Percentiles rank a stretch among this genome's conserved stretches.
phyloP scores from a whole-genome alignment of 2,797 vertebrate genomes.

The Rhinichthys osculus region DNA sequence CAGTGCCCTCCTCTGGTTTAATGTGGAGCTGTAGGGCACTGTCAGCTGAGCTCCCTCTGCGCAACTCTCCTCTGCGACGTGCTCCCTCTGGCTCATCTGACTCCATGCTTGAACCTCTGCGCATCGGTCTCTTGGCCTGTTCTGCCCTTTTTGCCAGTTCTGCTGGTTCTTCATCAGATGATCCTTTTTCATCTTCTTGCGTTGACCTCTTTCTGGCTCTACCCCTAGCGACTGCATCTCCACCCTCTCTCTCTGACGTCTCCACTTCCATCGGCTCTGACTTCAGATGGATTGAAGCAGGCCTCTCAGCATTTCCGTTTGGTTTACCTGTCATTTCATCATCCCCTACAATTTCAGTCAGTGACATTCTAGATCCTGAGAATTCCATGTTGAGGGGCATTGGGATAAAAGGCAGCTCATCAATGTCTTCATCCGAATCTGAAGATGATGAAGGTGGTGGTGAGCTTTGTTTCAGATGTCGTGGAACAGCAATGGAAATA shows the following conservation, averaged over 20 bases:
- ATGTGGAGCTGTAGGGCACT: conserved; percentile 88
- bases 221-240: conserved; percentile 70
- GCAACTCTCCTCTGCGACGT: conserved; percentile 82
- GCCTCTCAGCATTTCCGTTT: conserved; percentile 70
- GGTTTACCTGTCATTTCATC: conserved; percentile 79
- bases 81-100: conserved; percentile 78
- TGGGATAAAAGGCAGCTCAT: conserved; percentile 93
- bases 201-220: conserved; percentile 74
- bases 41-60: conserved; percentile 92
- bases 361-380: conserved; percentile 90
- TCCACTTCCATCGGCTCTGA: conserved; percentile 72
- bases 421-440: conserved; percentile 94
- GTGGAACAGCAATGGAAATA: conserved; percentile 90
- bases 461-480: conserved; percentile 86
- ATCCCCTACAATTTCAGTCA: conserved; percentile 90
- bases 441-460: conserved; percentile 92
- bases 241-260: conserved; percentile 64
- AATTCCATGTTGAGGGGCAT: conserved; percentile 93
- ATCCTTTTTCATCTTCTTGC: conserved; percentile 75
- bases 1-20: conserved; percentile 72
- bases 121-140: conserved; percentile 80
- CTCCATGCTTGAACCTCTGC: conserved; percentile 89
- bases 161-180: conserved; percentile 82
- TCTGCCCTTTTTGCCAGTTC: conserved; percentile 76
- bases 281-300: conserved; percentile 63